Conservation (phyloP, 1,140 invertebrate genomes). For the Camponotus pennsylvanicus region DNA sequence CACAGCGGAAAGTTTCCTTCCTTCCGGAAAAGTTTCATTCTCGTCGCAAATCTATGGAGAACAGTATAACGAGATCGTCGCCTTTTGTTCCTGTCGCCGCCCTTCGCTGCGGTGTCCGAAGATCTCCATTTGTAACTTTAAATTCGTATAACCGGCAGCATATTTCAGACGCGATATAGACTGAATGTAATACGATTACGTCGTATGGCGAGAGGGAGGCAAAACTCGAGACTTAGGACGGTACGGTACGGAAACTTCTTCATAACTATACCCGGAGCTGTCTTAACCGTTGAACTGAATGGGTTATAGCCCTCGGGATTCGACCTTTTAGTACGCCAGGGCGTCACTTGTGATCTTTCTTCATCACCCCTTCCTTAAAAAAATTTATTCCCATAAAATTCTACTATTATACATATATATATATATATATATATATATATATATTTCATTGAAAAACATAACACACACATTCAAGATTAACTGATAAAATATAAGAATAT, state of each 20-base stretch:
- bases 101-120: conserved; percentile 10
- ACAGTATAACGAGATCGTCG: conserved; percentile 45
- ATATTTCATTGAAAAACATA: background rate
- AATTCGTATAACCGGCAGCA: conserved; percentile 53
- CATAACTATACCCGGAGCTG: conserved; percentile 33
- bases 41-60: background rate
- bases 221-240: conserved; percentile 15
- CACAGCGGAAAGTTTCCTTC: conserved; percentile 5
- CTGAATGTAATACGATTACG: conserved; percentile 53
- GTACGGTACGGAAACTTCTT: conserved; percentile 35
- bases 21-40: conserved; percentile 34
- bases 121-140: conserved; percentile 56
- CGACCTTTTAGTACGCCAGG: background rate
- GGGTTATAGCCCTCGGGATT: conserved; percentile 53
- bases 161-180: conserved; percentile 48
- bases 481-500: background rate
- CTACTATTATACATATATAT: too few relatives aligned
- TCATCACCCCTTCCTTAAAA: background rate
- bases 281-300: conserved; percentile 35
- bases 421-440: too few relatives aligned
- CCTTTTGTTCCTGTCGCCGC: conserved; percentile 39
- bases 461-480: background rate
- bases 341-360: background rate
- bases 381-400: conserved; percentile 30
- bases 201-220: conserved; percentile 11